Percentiles rank a stretch among this genome's conserved stretches.
Evolutionary conservation across 1,140 invertebrate genomes (phyloP).

Genomic region (Spodoptera litura): DNA sequence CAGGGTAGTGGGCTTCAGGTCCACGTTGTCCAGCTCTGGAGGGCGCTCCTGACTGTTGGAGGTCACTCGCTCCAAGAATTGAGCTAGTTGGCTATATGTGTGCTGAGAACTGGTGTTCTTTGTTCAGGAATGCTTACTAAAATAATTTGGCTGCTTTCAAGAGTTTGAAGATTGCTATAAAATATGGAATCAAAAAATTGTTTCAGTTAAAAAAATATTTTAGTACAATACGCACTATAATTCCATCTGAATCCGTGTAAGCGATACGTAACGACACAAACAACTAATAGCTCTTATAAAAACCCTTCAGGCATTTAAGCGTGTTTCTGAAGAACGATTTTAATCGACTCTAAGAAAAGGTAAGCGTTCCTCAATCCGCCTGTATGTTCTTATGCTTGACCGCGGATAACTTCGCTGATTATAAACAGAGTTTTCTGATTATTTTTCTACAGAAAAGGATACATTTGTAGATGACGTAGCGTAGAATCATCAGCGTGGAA

Average conservation of each 20-base stretch:
- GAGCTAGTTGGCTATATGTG: conserved; percentile 91
- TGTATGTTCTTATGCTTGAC: too few relatives aligned
- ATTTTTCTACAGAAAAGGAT: conserved; percentile 66
- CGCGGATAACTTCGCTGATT: too few relatives aligned
- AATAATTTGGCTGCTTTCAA: background rate
- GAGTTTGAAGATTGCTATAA: background rate
- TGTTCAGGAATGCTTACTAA: conserved; percentile 40
- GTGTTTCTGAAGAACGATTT: too few relatives aligned
- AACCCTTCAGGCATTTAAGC: too few relatives aligned
- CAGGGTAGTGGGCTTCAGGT: conserved; percentile 83
- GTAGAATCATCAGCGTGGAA: conserved; percentile 97
- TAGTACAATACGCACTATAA: too few relatives aligned
- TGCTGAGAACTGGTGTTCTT: conserved; percentile 89
- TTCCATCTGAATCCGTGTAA: too few relatives aligned
- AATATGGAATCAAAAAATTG: too few relatives aligned
- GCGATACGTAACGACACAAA: too few relatives aligned
- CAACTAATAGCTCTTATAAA: too few relatives aligned
- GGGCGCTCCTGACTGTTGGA: conserved; percentile 72
- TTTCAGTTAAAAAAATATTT: too few relatives aligned
- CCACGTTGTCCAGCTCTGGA: conserved; percentile 58
- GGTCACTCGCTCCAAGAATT: conserved; percentile 90
- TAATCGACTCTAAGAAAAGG: too few relatives aligned
- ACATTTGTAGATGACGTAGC: conserved; percentile 92
- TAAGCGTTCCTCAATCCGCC: too few relatives aligned
- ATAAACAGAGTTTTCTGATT: background rate